Percentiles rank a stretch among this genome's conserved stretches.
Conservation (phyloP, 1,140 invertebrate species). For the Macrosteles quadrilineatus region DNA sequence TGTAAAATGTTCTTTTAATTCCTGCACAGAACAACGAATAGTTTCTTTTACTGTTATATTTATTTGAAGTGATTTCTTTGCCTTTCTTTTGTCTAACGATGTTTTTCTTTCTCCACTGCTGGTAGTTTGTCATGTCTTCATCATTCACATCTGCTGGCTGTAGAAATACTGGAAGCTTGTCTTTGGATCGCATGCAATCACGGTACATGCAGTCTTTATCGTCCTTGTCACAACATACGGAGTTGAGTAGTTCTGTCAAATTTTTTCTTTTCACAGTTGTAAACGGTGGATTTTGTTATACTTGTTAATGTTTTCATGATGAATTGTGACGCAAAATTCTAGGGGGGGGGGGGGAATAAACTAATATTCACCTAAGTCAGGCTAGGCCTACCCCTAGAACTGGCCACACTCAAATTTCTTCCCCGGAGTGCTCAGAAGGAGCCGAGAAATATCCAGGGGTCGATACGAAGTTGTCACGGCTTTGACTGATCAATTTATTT, state of each 20-base stretch:
- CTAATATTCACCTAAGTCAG: too few species aligned
- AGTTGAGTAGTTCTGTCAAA: constrained; percentile 1
- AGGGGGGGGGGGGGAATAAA: too few species aligned
- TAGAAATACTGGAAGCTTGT: background rate
- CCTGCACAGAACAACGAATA: constrained; percentile 1
- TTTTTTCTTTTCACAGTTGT: background rate
- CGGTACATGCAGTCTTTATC: constrained; percentile 1
- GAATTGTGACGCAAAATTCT: too few species aligned
- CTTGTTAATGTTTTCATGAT: too few species aligned
- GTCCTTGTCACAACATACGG: background rate
- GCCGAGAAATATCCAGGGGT: too few species aligned
- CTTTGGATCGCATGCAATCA: background rate
- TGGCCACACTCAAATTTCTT: too few species aligned
- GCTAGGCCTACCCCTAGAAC: too few species aligned
- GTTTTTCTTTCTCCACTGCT: background rate
- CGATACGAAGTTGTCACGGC: too few species aligned
- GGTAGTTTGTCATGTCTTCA: constrained; percentile 1
- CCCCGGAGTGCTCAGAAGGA: too few species aligned
- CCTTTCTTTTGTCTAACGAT: constrained; percentile 2
- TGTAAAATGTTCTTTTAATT: too few species aligned
- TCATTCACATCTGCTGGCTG: background rate
- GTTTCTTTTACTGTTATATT: background rate
- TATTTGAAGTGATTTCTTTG: background rate
- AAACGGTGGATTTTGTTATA: background rate
- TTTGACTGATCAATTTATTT: too few species aligned